These are phyloP conservation scores for Diploscapter pachys DNA, from an alignment of 1,140 invertebrate genomes.

Conservation along the genomic window DNA sequence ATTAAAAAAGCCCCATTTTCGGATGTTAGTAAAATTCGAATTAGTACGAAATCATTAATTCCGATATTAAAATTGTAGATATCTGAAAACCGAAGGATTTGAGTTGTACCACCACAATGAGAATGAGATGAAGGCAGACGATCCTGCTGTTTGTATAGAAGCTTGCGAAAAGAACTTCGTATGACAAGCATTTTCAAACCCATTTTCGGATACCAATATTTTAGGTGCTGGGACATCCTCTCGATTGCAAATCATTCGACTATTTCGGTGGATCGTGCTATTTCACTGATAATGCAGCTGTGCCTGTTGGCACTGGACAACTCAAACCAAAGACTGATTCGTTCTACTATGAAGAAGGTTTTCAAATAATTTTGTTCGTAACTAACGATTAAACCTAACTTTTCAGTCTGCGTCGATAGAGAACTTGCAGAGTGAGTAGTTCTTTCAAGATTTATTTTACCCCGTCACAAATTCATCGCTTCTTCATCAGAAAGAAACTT, in stretches of 20 bases:
- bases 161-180: constrained; percentile 42
- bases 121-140: constrained; percentile 24
- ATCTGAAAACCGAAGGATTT: constrained; percentile 50
- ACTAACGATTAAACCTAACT: too few species aligned
- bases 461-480: too few species aligned
- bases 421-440: too few species aligned
- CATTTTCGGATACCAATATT: background rate
- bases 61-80: constrained; percentile 38
- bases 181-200: background rate
- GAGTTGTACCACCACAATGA: constrained; percentile 52
- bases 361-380: constrained; percentile 31
- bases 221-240: constrained; percentile 36
- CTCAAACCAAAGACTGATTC: constrained; percentile 46
- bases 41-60: constrained; percentile 27
- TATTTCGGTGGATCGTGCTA: constrained; percentile 39
- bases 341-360: constrained; percentile 53
- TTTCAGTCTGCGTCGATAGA: too few species aligned
- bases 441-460: too few species aligned
- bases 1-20: background rate
- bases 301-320: constrained; percentile 56
- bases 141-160: constrained; percentile 47
- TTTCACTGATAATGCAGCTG: constrained; percentile 52
- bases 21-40: too few species aligned
- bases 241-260: constrained; percentile 55
- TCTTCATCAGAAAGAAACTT: too few species aligned